Evolutionary conservation across 1,140 invertebrate species (phyloP).

Genomic region (Nebria ingens): DNA sequence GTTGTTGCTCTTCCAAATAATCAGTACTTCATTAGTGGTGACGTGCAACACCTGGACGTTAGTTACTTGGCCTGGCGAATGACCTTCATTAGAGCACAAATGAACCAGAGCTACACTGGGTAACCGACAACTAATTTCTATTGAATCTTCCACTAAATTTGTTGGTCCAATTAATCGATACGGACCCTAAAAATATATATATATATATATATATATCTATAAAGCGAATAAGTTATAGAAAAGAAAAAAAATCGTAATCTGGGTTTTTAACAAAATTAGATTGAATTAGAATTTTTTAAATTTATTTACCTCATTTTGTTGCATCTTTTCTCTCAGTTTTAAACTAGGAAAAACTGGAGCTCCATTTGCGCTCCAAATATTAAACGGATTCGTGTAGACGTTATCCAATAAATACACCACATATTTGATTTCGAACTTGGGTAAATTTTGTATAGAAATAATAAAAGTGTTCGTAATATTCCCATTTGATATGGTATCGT

Average conservation of each 20-base stretch:
- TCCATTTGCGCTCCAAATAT: slow-evolving; percentile 19
- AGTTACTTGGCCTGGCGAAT: slow-evolving; percentile 18
- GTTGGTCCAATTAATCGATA: slow-evolving; percentile 11
- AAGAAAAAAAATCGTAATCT: too few species aligned
- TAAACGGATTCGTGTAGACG: slow-evolving; percentile 21
- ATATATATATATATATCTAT: too few species aligned
- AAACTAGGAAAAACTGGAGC: slow-evolving; percentile 21
- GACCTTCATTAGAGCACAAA: slow-evolving; percentile 18
- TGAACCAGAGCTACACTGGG: slow-evolving; percentile 24
- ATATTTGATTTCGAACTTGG: slow-evolving; percentile 21
- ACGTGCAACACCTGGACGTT: slow-evolving; percentile 22
- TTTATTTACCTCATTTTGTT: slow-evolving; percentile 20
- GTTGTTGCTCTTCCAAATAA: slow-evolving; percentile 24
- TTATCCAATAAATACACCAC: slow-evolving; percentile 34
- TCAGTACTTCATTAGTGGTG: slow-evolving; percentile 24
- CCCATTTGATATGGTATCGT: slow-evolving; percentile 12
- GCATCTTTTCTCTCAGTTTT: slow-evolving; percentile 16
- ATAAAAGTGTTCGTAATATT: slow-evolving; percentile 13
- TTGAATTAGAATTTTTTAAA: too few species aligned
- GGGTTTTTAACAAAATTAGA: too few species aligned
- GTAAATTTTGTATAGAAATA: slow-evolving; percentile 15
- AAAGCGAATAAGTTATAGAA: too few species aligned
- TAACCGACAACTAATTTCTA: slow-evolving; percentile 17
- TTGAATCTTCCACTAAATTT: slow-evolving; percentile 7
- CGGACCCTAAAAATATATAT: slow-evolving; percentile 18